Evolutionary conservation across 92 coral and sea anemone species (phyloP).

Genomic region (Porites evermanni): DNA sequence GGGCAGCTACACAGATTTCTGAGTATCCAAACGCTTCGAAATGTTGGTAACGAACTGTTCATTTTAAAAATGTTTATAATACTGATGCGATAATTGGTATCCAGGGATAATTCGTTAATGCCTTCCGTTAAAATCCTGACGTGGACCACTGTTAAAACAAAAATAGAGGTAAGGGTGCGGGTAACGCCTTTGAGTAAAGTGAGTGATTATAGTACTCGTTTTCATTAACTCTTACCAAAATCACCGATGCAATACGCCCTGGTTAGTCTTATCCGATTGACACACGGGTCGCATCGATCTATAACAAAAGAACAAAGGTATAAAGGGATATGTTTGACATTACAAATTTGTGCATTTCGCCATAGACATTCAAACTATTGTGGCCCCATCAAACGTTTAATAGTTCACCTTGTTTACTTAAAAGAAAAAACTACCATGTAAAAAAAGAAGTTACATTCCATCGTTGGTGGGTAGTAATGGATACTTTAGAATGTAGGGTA

Average conservation of each 20-base stretch:
- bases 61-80: conserved; percentile 22
- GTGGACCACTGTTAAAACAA: conserved; percentile 27
- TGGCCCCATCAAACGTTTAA: too few species aligned
- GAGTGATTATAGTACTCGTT: too few species aligned
- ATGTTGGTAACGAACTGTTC: background rate
- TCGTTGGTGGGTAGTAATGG: too few species aligned
- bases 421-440: too few species aligned
- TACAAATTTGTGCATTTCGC: too few species aligned
- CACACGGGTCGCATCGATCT: conserved; percentile 58
- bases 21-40: conserved; percentile 43
- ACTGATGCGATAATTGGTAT: conserved; percentile 8
- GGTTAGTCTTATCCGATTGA: conserved; percentile 23
- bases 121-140: conserved; percentile 19
- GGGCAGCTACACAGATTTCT: conserved; percentile 63
- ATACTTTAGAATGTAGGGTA: too few species aligned
- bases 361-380: too few species aligned
- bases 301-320: background rate
- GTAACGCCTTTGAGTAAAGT: too few species aligned
- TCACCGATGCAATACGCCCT: conserved; percentile 62
- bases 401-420: too few species aligned
- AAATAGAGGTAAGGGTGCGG: background rate
- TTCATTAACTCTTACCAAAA: conserved; percentile 35
- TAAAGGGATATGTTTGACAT: too few species aligned
- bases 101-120: conserved; percentile 20
- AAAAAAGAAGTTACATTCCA: too few species aligned